Evolutionary conservation across 2,888 invertebrate genomes (phyloP).

Genomic region (Subacronicta megacephala): DNA sequence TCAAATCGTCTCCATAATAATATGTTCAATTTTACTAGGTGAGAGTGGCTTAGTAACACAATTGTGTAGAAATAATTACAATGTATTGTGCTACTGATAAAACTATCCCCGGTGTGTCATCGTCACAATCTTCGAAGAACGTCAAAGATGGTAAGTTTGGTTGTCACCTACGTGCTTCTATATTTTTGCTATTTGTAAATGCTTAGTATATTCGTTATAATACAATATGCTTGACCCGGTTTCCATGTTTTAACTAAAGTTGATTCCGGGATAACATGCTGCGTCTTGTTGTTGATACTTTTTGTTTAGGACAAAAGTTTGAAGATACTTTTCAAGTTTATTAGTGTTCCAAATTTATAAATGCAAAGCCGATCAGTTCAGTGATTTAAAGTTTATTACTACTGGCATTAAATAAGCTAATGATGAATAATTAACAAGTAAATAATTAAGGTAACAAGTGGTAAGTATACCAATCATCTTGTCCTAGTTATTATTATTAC

Average conservation of each 20-base stretch:
- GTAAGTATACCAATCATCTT: constrained; percentile 23
- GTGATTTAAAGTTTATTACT: not conserved
- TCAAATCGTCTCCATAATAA: constrained; percentile 76
- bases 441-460: not conserved
- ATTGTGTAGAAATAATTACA: constrained; percentile 73
- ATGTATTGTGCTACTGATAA: constrained; percentile 94
- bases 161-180: constrained; percentile 52
- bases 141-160: constrained; percentile 93
- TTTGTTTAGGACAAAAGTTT: constrained; percentile 53
- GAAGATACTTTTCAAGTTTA: constrained; percentile 56
- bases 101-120: constrained; percentile 93
- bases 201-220: constrained; percentile 11
- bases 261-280: not conserved
- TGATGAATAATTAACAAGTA: not conserved
- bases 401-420: not conserved
- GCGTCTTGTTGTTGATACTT: constrained; percentile 2
- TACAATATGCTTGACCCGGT: constrained; percentile 2
- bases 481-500: constrained; percentile 40
- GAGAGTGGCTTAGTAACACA: constrained; percentile 85
- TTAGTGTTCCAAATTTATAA: constrained; percentile 18
- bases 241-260: not conserved
- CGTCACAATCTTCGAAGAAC: constrained; percentile 92
- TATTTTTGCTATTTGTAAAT: constrained; percentile 45
- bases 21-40: constrained; percentile 89
- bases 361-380: constrained; percentile 9